Percentiles rank a stretch among this genome's conserved stretches.
Evolutionary conservation across 2,797 vertebrate species (phyloP).

Genomic region (Varecia variegata): DNA sequence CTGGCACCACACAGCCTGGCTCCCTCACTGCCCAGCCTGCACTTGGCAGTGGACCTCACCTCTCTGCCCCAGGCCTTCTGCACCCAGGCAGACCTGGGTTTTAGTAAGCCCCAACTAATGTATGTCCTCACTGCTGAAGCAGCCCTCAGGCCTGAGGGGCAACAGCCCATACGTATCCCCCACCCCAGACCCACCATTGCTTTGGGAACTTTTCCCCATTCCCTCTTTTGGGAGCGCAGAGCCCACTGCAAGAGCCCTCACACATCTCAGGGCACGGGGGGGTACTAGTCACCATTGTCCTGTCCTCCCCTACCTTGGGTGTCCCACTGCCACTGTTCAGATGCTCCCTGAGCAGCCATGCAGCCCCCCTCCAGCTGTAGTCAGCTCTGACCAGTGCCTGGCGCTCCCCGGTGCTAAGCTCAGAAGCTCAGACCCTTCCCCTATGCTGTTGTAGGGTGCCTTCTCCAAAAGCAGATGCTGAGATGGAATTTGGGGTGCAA

Average conservation of each 20-base stretch:
- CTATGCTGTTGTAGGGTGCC: not conserved
- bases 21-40: not conserved
- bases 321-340: not conserved
- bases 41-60: not conserved
- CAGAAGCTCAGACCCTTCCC: not conserved
- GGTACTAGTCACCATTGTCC: not conserved
- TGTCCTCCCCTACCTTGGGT: not conserved
- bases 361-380: no score
- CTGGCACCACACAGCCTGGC: not conserved
- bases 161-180: fast-evolving
- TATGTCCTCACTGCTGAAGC: not conserved
- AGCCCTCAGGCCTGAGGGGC: not conserved
- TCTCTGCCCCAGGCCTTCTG: not conserved
- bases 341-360: not conserved
- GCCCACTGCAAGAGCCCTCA: not conserved
- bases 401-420: not conserved
- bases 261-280: not conserved
- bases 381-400: not conserved
- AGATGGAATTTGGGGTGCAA: not conserved
- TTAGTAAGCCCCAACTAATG: not conserved
- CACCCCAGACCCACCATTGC: not conserved
- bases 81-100: not conserved
- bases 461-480: not conserved
- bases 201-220: not conserved
- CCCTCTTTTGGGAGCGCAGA: not conserved